A percentile compares a stretch with the other conserved stretches of the same genome.
Conservation (phyloP, 2,888 invertebrate genomes). For the Lasioglossum calceatum region DNA sequence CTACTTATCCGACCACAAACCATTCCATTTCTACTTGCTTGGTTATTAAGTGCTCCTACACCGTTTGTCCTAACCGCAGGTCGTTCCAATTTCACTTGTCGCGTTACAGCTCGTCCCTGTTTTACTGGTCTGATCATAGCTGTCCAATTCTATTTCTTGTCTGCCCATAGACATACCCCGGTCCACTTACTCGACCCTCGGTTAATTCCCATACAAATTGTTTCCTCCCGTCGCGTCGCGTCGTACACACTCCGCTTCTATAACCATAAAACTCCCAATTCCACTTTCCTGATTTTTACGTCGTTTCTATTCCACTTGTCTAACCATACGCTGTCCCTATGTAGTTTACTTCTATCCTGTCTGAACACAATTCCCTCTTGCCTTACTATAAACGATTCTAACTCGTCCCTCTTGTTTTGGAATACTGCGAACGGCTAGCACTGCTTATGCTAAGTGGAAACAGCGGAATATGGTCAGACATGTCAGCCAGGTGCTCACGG, state of each 20-base stretch:
- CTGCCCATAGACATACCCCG: neutral
- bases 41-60: slow-evolving; percentile 7
- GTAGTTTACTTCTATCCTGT: neutral
- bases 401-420: neutral
- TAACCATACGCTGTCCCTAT: neutral
- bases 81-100: neutral
- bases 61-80: neutral
- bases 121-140: neutral
- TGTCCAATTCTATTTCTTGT: neutral
- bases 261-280: neutral
- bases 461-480: neutral
- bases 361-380: neutral
- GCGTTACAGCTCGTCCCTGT: neutral
- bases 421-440: neutral
- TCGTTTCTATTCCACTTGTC: neutral
- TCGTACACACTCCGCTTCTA: neutral
- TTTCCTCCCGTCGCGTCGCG: neutral
- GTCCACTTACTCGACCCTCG: neutral
- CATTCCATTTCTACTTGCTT: neutral
- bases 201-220: neutral
- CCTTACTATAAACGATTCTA: neutral
- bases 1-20: neutral
- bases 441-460: neutral
- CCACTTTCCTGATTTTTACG: neutral
- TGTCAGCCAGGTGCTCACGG: neutral